Percentiles rank a stretch among this genome's conserved stretches.
Evolutionary conservation across 2,797 vertebrate species (phyloP).

Genomic region (Tragopan temminckii): DNA sequence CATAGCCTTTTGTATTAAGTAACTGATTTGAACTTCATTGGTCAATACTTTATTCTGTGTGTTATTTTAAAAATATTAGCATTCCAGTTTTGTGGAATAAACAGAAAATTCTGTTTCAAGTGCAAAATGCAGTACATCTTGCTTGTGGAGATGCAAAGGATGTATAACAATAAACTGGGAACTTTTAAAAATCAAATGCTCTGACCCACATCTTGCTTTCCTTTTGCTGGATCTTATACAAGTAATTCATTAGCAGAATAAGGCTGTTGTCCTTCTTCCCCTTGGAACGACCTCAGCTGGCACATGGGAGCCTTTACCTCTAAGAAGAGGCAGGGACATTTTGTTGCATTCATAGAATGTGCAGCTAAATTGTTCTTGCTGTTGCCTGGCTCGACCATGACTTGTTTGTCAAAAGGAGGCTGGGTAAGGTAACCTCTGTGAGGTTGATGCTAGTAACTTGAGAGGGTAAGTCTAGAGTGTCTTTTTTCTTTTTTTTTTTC

Average conservation of each 20-base stretch:
- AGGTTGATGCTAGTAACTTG: background rate
- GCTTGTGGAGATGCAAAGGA: background rate
- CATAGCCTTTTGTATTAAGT: background rate
- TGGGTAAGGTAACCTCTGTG: background rate
- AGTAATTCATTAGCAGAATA: background rate
- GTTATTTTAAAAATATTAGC: background rate
- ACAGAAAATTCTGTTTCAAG: background rate
- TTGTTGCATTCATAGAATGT: conserved; percentile 38
- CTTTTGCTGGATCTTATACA: background rate
- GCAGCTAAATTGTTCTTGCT: conserved; percentile 3
- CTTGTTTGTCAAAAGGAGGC: background rate
- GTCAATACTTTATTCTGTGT: background rate
- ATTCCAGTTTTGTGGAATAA: background rate
- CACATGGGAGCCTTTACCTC: background rate
- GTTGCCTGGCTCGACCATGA: background rate
- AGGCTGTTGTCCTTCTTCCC: background rate
- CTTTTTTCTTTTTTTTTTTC: background rate
- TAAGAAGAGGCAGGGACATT: conserved; percentile 10
- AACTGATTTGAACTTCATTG: background rate
- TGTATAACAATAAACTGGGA: background rate
- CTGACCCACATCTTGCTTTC: background rate
- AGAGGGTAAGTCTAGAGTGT: background rate
- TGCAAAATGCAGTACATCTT: background rate
- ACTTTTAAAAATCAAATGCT: background rate
- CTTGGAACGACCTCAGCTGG: background rate